Evolutionary conservation across 2,113 vertebrate genomes (phyloP).

Genomic region (Bos taurus): ARS-UCD2.0 NC_037328.1:117388501-117389000

Average conservation of each 20-base stretch:
- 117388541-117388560: not conserved
- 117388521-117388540: not conserved
- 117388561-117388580: not conserved
- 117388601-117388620: not conserved
- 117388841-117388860: not conserved
- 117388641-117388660: not conserved
- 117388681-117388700: not conserved
- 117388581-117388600: not conserved
- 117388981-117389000: not conserved
- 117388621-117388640: not conserved
- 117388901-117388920: not conserved
- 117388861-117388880: not conserved
- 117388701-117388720: not conserved
- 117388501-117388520: not conserved
- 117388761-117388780: not conserved
- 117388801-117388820: not conserved
- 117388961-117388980: not conserved
- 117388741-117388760: not conserved
- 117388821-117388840: not conserved
- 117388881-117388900: accelerated
- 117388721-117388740: not conserved
- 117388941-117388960: not conserved
- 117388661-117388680: not conserved
- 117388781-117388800: not conserved
- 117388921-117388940: not conserved